Evolutionary conservation across 2,797 vertebrate genomes (phyloP).

Genomic region (Gadopsis marmoratus): DNA sequence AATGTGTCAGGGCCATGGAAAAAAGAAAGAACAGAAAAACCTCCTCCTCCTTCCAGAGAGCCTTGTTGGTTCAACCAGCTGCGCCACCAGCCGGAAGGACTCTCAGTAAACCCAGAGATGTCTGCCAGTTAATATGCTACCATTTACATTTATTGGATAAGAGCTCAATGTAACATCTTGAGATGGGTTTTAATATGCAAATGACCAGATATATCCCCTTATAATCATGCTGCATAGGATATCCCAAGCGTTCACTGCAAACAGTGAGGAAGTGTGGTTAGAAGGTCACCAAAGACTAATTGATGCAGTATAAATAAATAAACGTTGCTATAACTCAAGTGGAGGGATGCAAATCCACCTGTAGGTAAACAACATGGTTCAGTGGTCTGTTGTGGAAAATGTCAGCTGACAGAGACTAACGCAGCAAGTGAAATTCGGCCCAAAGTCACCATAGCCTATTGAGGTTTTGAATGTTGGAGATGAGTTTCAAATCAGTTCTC

Average conservation of each 20-base stretch:
- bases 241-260: neutral
- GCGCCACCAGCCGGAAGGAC: slow-evolving; percentile 38
- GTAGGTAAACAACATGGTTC: neutral
- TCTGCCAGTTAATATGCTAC: slow-evolving; percentile 7
- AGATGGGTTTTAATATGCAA: slow-evolving; percentile 7
- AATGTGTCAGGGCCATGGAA: neutral
- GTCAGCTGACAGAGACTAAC: neutral
- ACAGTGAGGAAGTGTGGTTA: neutral
- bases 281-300: slow-evolving; percentile 1
- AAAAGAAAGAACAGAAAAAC: neutral
- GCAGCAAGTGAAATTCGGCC: neutral
- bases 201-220: neutral
- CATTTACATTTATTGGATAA: slow-evolving; percentile 40
- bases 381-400: slow-evolving; percentile 9
- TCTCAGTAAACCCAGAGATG: neutral
- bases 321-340: slow-evolving; percentile 13
- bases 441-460: neutral
- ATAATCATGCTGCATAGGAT: slow-evolving; percentile 7
- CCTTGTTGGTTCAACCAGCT: slow-evolving; percentile 33
- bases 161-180: neutral
- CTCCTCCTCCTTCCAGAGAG: neutral
- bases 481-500: slow-evolving; percentile 4
- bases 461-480: slow-evolving; percentile 11
- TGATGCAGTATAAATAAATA: slow-evolving; percentile 4
- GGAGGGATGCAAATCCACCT: slow-evolving; percentile 15